Evolutionary conservation across 2,888 invertebrate species (phyloP).

Genomic region (Protophormia terraenovae): DNA sequence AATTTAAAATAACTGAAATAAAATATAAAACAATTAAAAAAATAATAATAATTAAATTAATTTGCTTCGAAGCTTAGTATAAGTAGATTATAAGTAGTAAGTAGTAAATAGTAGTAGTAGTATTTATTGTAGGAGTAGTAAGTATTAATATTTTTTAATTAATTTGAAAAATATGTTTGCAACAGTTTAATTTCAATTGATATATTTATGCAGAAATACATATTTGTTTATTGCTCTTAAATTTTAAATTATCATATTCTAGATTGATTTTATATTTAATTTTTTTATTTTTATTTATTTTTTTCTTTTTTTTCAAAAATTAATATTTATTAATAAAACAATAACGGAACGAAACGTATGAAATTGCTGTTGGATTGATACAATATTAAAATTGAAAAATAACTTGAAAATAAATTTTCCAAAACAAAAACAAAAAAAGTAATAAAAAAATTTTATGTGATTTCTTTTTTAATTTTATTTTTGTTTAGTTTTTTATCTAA

Average conservation of each 20-base stretch:
- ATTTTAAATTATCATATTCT: conserved; percentile 35
- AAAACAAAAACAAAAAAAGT: conserved; percentile 5
- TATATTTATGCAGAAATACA: conserved; percentile 65
- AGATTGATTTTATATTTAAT: conserved; percentile 1
- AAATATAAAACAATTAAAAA: conserved; percentile 61
- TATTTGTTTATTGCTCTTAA: conserved; percentile 39
- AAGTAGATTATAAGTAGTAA: conserved; percentile 33
- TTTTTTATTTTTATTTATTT: no score
- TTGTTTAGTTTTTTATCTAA: conserved; percentile 81
- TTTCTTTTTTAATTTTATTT: conserved; percentile 57
- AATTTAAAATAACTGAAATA: conserved; percentile 59
- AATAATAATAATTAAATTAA: conserved; percentile 31
- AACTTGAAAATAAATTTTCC: conserved; percentile 20
- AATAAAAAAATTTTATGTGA: conserved; percentile 33
- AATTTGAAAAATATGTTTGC: conserved; percentile 73
- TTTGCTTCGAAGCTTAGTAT: conserved; percentile 68
- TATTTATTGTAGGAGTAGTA: conserved; percentile 55
- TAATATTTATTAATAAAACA: conserved; percentile 29
- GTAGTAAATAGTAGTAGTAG: conserved; percentile 45
- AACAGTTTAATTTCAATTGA: conserved; percentile 71
- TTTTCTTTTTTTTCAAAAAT: conserved; percentile 35
- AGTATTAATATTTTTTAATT: conserved; percentile 68
- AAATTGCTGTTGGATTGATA: conserved; percentile 40
- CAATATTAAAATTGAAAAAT: conserved; percentile 32
- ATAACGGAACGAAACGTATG: conserved; percentile 54